Percentiles rank a stretch among this genome's conserved stretches.
Evolutionary conservation across 2,797 vertebrate species (phyloP).

Genomic region (Steatocranus sp.): DNA sequence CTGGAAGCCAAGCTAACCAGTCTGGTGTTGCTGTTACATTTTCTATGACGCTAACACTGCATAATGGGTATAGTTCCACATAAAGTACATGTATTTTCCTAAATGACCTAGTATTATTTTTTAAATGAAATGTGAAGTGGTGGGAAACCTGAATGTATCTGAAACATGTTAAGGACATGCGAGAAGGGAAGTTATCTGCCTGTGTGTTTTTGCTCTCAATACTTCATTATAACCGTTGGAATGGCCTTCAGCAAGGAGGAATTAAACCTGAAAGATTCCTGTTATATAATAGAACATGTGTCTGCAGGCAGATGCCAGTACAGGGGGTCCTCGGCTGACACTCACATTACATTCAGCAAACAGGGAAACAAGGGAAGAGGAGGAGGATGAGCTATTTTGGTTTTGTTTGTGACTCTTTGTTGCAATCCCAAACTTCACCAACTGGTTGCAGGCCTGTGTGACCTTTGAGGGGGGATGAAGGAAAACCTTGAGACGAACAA

Average conservation of each 20-base stretch:
- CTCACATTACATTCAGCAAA: not conserved
- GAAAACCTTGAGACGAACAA: not conserved
- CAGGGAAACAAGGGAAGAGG: not conserved
- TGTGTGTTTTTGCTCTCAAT: constrained; percentile 7
- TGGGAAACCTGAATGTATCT: not conserved
- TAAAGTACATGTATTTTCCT: not conserved
- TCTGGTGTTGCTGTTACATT: not conserved
- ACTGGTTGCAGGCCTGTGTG: not conserved
- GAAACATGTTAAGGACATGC: not conserved
- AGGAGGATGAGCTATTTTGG: not conserved
- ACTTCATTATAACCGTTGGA: constrained; percentile 21
- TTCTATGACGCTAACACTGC: not conserved
- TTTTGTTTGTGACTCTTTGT: constrained; percentile 11
- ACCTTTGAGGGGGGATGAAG: not conserved
- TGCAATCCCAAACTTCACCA: not conserved
- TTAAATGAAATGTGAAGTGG: not conserved
- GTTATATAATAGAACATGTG: constrained; percentile 30
- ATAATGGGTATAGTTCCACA: not conserved
- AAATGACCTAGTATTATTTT: not conserved
- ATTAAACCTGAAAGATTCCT: constrained; percentile 27
- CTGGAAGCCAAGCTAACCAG: not conserved
- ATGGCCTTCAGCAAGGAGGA: constrained; percentile 49
- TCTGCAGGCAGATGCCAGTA: constrained; percentile 7
- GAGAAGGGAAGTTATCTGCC: not conserved
- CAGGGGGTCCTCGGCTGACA: not conserved